phyloP scores from a whole-genome alignment of 53 echinoderm and acorn worm species.

The Holothuria leucospilota region DNA sequence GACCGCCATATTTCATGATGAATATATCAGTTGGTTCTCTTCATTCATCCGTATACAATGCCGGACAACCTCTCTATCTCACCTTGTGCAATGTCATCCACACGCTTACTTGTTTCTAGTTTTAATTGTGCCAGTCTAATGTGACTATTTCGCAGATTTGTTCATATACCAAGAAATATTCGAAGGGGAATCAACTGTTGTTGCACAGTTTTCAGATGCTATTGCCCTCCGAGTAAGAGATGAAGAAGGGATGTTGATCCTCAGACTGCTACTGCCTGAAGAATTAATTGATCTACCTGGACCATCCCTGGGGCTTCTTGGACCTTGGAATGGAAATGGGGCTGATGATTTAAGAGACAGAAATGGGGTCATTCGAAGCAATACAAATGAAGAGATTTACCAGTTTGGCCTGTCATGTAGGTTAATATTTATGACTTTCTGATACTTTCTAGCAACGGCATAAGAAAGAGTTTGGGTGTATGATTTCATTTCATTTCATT shows the following conservation, averaged over 20 bases:
- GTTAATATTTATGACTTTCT: background rate
- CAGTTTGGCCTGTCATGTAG: constrained; percentile 17
- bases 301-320: background rate
- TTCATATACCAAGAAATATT: background rate
- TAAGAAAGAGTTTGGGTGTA: background rate
- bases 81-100: too few relatives aligned
- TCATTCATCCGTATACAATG: too few relatives aligned
- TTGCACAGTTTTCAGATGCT: background rate
- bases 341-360: constrained; percentile 14
- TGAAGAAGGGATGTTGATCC: background rate
- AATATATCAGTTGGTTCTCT: too few relatives aligned
- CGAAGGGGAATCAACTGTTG: too few relatives aligned
- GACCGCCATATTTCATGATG: too few relatives aligned
- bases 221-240: constrained; percentile 2
- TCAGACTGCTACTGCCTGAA: constrained; percentile 2
- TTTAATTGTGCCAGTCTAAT: too few relatives aligned
- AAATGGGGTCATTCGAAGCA: background rate
- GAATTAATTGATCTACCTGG: background rate
- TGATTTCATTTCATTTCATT: too few relatives aligned
- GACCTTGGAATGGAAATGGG: constrained; percentile 8
- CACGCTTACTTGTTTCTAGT: too few relatives aligned
- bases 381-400: background rate
- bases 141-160: background rate
- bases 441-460: background rate
- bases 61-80: too few relatives aligned